Evolutionary conservation across 30 jellyfish, hydroid and myxozoan species (phyloP).

Genomic region (Mastigias papua): DNA sequence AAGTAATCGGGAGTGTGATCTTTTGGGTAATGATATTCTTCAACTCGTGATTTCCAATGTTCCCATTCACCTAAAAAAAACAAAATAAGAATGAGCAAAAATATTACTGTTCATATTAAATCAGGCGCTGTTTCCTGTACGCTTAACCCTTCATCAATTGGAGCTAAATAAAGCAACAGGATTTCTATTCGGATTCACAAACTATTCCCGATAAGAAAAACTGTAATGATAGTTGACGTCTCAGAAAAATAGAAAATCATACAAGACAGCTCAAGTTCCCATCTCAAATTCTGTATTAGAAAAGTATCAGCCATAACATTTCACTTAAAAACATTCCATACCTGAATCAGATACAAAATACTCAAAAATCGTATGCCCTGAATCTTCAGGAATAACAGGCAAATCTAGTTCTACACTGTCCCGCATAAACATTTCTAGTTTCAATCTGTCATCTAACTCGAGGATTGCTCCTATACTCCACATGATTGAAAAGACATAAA

Average conservation of each 20-base stretch:
- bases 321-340: neutral
- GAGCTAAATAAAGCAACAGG: no score
- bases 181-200: no score
- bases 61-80: conserved; percentile 71
- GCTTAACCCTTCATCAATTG: no score
- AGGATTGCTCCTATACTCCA: conserved; percentile 89
- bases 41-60: conserved; percentile 80
- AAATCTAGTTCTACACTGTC: conserved; percentile 49
- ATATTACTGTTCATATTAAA: no score
- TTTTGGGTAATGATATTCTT: conserved; percentile 81
- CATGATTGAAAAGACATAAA: conserved; percentile 84
- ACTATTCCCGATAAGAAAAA: no score
- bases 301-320: no score
- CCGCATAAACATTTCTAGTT: conserved; percentile 72
- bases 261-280: no score
- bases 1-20: conserved; percentile 87
- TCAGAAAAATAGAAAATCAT: no score
- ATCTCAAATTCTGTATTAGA: no score
- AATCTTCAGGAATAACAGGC: conserved; percentile 66
- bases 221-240: no score
- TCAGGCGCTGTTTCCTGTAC: no score
- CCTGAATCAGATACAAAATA: conserved; percentile 81
- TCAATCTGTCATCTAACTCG: conserved; percentile 83
- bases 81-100: neutral
- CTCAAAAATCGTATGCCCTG: conserved; percentile 79